Base-by-base conservation (phyloP, 2,888 invertebrate species). In the Pegoplata infirma region DNA sequence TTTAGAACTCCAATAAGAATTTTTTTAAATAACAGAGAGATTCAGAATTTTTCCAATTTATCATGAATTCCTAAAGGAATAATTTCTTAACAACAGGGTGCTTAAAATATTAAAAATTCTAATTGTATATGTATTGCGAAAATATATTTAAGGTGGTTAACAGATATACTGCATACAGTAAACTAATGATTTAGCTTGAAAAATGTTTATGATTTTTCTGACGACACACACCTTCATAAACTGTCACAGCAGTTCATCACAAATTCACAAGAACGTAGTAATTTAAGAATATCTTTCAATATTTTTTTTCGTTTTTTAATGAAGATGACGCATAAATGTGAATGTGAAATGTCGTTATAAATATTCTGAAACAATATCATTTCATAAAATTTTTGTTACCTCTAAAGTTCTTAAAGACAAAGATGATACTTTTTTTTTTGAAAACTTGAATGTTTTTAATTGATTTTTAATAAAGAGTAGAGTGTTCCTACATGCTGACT, bases 391-490 rank as follows among this genome's bases (percentile, higher is more conserved):
- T 5, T 8, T n/a, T 40, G 36, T 47, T 47, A 1, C 58, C 5
- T 47, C n/a, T 46, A 49, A 49, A 7, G 14, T 21, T n/a, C n/a
- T n/a, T 10, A 47, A 72, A 51, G 12, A 28, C 4, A 19, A 47
- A 47, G 5, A 36, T 47, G 36, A 63, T 49, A 49, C 49, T 32
- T 36, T n/a, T n/a, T n/a, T n/a, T n/a, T n/a, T 44, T 21, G 28
- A 16, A 66, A 63, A 55, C 32, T 44, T 56, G 75, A 68, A 49
- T n/a, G n/a, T 64, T 74, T 78, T 80, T 83, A 83, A 84, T 82
- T 82, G 84, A 83, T 82, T 84, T 84, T 83, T 82, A 83, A 83
- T 81, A 81, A 72, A 69, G 59, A 23, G 64, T 56, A 36, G 40
- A 64, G n/a, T 23, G 10, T 66, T 58, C 32, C n/a, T n/a, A n/a